Base-by-base conservation (phyloP, 92 coral and sea anemone species). In the Heteractis magnifica region DNA sequence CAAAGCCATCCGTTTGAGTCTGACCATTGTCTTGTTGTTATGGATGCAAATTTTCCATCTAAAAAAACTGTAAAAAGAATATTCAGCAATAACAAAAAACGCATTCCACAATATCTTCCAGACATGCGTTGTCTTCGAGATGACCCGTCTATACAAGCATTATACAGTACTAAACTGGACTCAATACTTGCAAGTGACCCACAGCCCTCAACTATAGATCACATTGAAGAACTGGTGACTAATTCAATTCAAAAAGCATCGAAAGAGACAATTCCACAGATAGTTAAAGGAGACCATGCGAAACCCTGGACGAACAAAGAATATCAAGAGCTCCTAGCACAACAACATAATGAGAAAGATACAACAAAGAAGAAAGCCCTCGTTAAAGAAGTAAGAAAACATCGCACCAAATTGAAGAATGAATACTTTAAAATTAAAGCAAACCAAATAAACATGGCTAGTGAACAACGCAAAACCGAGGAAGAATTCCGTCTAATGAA, bases 271-370 rank as follows among this genome's bases (percentile, higher is more conserved):
- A 83, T 83, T 76, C 87, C 87, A 76, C 20, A 73, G 26, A 52
- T 51, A 18, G 74, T 34, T 26, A 82, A 82, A 51, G 72, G 48
- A 49, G 81, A 82, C 65, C 15, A 72, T 48, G 80, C 72, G 19
- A 82, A 82, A 64, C 85, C 85, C 34, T 83, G 86, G 86, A 83
- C 86, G 50, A 72, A 75, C 60, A 71, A 53, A 7, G 51, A 81
- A 11, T 83, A 83, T 75, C 73, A 75, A 73, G 81, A 74, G 56
- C 15, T 19, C 51, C 81, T 72, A 20, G 9, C 72, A 51, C 44
- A 34, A 34, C 44, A 34, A 34, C 44, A 34, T 34, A 34, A 34
- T 34, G 86, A 83, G 81, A 83, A 53, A 82, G 81, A 83, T 51
- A 71, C 86, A 15, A 48, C 48, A 34, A 83, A 83, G 86, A 83